Evolutionary conservation across 2,888 invertebrate genomes (phyloP).

Genomic region (Ormyrus nitidulus): DNA sequence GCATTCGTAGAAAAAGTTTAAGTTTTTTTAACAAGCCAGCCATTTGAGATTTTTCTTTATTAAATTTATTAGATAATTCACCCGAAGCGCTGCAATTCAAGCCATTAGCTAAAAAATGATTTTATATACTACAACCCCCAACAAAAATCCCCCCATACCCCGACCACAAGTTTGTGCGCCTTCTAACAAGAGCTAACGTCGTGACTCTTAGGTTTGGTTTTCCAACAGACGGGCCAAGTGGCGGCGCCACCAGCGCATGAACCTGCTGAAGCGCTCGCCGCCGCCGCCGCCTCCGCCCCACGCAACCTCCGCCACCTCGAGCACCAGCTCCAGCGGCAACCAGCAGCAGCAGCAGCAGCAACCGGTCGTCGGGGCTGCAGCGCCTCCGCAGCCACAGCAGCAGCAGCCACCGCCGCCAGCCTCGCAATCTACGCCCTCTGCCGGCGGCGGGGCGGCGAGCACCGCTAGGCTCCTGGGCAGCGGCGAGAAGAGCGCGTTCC

Average conservation of each 20-base stretch:
- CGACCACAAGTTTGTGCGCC: constrained; percentile 66
- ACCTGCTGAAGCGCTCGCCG: constrained; percentile 89
- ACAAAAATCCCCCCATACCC: neutral
- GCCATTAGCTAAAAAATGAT: no score
- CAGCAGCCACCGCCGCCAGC: constrained; percentile 76
- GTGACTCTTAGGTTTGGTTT: constrained; percentile 98
- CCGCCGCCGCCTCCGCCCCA: constrained; percentile 77
- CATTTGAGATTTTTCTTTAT: no score
- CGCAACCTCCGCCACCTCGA: constrained; percentile 69
- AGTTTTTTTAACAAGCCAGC: no score
- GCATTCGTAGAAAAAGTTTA: no score
- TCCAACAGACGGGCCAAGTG: constrained; percentile 99
- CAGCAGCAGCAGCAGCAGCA: constrained; percentile 37
- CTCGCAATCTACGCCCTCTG: constrained; percentile 79
- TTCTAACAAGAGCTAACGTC: constrained; percentile 78
- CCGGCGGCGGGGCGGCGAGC: constrained; percentile 62
- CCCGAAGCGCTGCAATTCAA: no score
- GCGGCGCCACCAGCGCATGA: constrained; percentile 97
- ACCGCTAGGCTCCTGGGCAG: constrained; percentile 81
- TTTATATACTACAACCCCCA: no score
- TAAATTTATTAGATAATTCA: no score
- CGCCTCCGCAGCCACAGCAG: constrained; percentile 68
- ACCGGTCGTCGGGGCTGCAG: constrained; percentile 63
- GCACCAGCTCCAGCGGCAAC: neutral
- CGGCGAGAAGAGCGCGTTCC: constrained; percentile 93